These are phyloP conservation scores for Sminthurinus signatus DNA, from an alignment of 1,140 invertebrate genomes.

Conservation along the genomic window DNA sequence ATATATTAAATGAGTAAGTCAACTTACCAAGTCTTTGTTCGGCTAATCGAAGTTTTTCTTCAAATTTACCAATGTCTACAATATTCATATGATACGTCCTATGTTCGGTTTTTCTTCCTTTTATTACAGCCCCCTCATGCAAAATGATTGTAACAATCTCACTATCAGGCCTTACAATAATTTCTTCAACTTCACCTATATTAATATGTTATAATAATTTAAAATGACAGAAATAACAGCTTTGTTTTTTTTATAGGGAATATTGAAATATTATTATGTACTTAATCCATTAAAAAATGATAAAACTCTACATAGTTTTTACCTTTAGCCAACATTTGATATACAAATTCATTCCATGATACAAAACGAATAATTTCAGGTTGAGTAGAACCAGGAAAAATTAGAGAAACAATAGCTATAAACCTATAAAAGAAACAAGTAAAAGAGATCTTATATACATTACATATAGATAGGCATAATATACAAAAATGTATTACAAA, in stretches of 20 bases:
- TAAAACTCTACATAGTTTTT: too few relatives aligned
- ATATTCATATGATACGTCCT: slow-evolving; percentile 74
- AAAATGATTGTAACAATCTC: slow-evolving; percentile 77
- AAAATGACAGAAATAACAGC: too few relatives aligned
- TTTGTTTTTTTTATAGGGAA: too few relatives aligned
- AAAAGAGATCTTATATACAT: too few relatives aligned
- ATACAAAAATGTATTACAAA: too few relatives aligned
- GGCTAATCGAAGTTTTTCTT: slow-evolving; percentile 75
- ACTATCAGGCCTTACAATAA: slow-evolving; percentile 73
- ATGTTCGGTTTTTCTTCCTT: slow-evolving; percentile 48
- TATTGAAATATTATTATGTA: too few relatives aligned
- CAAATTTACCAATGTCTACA: slow-evolving; percentile 71
- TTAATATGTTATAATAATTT: too few relatives aligned
- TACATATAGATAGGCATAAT: too few relatives aligned
- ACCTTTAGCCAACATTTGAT: slow-evolving; percentile 85
- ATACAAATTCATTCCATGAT: slow-evolving; percentile 92
- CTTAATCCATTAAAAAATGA: too few relatives aligned
- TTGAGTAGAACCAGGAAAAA: slow-evolving; percentile 64
- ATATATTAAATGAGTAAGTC: too few relatives aligned
- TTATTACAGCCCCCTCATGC: slow-evolving; percentile 43
- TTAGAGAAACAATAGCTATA: slow-evolving; percentile 59
- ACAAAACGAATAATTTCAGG: slow-evolving; percentile 67
- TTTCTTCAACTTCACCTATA: slow-evolving; percentile 83
- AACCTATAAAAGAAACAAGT: slow-evolving; percentile 43
- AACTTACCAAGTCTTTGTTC: slow-evolving; percentile 74